Evolutionary conservation across 2,888 invertebrate genomes (phyloP).

Genomic region (Drosophila nr. medialis): DNA sequence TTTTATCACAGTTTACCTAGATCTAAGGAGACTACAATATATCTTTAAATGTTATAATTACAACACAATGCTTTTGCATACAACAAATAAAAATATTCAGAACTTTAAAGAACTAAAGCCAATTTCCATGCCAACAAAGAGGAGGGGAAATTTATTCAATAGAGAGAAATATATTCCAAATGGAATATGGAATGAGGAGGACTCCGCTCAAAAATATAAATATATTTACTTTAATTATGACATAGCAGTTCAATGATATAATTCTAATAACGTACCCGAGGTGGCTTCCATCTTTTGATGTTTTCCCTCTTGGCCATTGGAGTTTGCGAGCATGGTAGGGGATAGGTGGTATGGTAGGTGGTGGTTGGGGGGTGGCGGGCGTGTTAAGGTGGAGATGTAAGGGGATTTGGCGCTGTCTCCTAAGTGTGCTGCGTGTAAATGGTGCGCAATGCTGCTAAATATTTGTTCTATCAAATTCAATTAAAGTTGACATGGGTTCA

Average conservation of each 20-base stretch:
- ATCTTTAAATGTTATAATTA: background rate
- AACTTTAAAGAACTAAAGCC: background rate
- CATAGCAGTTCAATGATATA: constrained; percentile 35
- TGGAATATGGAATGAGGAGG: constrained; percentile 1
- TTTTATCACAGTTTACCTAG: background rate
- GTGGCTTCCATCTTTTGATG: constrained; percentile 11
- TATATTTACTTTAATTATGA: constrained; percentile 45
- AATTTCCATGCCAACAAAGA: background rate
- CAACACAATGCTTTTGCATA: background rate
- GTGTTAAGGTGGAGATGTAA: background rate
- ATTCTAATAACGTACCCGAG: constrained; percentile 15
- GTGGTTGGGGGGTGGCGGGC: background rate
- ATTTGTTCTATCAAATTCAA: constrained; percentile 79
- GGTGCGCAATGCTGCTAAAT: constrained; percentile 70
- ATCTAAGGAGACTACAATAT: background rate
- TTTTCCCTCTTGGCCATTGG: background rate
- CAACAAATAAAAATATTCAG: background rate
- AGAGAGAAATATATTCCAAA: background rate
- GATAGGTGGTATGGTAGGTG: background rate
- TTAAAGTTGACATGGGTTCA: constrained; percentile 79
- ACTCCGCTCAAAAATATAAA: constrained; percentile 8
- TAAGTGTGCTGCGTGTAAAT: constrained; percentile 64
- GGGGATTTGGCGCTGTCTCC: constrained; percentile 6
- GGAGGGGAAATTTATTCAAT: background rate
- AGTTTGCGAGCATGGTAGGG: background rate